Evolutionary conservation across 2,113 vertebrate genomes (phyloP), one percentile per base, ranked within the genome.

Genomic region (Asarcornis scutulata): DNA sequence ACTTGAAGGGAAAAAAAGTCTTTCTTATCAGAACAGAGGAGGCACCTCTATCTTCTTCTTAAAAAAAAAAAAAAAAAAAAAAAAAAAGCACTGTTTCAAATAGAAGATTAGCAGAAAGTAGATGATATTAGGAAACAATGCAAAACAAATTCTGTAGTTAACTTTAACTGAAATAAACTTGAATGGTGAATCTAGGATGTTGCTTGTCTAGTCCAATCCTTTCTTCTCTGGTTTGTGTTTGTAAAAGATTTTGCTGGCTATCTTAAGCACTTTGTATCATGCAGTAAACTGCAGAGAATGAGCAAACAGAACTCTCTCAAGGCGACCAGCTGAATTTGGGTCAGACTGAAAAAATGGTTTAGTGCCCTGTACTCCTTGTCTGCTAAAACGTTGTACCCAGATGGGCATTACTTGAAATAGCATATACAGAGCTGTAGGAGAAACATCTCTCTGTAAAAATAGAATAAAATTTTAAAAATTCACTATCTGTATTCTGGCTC

Each of bases 311-410:
- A 82, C 20, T 20, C 18, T 88, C 53, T 68, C 52, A 88, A 86
- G 52, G 79, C 89, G 79, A 90, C 83, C 5, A 93, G 76, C 34
- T 86, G 73, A 93, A 90, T 90, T 74, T 94, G 91, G 85, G 88
- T 93, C 85, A 95, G 48, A 52, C 22, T n/a, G 64, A 42, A 91
- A 92, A 90, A 85, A 77, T 1, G 22, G 55, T 60, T 93, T 34
- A 75, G 29, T 64, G 42, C 38, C 22, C 46, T 55, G 26, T 38
- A 62, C 46, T 81, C 29, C 17, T 36, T 72, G 34, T n/a, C 46
- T 59, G 13, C n/a, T 23, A 55, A 89, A 80, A 67, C 36, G 46
- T 83, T 69, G 50, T 59, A 91, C 31, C 40, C 34, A 52, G 58
- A 63, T 7, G 22, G 17, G n/a, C 22, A 50, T 58, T 89, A 46